Conservation (phyloP, 2,888 invertebrate species). For the Hanleya hanleyi region DNA sequence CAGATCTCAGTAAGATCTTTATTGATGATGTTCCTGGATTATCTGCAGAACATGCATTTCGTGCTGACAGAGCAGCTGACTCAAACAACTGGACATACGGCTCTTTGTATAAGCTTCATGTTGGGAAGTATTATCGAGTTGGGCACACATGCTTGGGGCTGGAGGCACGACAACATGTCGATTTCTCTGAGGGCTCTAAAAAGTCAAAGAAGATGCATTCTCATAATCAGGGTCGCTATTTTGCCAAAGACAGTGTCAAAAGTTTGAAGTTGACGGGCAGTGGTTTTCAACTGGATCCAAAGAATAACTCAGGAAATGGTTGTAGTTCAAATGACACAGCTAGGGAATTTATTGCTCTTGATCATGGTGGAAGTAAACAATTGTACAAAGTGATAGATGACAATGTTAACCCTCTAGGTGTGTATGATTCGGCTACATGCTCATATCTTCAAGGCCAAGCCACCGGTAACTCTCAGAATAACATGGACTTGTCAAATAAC, state of each 20-base stretch:
- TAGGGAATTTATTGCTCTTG: not conserved
- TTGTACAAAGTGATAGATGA: not conserved
- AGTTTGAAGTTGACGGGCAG: slow-evolving; percentile 10
- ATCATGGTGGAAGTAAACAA: not conserved
- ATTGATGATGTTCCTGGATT: slow-evolving; percentile 59
- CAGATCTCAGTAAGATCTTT: slow-evolving; percentile 51
- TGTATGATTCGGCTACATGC: slow-evolving; percentile 58
- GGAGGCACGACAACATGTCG: slow-evolving; percentile 9
- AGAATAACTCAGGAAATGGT: not conserved
- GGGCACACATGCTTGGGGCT: slow-evolving; percentile 41
- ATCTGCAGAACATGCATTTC: slow-evolving; percentile 59
- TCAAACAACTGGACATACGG: slow-evolving; percentile 66
- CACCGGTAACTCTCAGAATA: not conserved
- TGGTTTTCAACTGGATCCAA: not conserved
- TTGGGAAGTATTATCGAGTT: slow-evolving; percentile 55
- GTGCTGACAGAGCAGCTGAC: slow-evolving; percentile 66
- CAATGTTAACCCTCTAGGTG: slow-evolving; percentile 38
- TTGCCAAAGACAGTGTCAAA: slow-evolving; percentile 47
- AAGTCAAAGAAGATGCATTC: slow-evolving; percentile 31
- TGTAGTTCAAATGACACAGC: not conserved
- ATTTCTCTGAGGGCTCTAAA: slow-evolving; percentile 15
- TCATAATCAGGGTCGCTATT: slow-evolving; percentile 46
- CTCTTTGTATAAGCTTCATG: slow-evolving; percentile 65
- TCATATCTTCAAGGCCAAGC: slow-evolving; percentile 62
- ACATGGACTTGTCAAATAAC: no score